Conservation (phyloP, 2,113 vertebrate species). For the Psittacara wagleri region DNA sequence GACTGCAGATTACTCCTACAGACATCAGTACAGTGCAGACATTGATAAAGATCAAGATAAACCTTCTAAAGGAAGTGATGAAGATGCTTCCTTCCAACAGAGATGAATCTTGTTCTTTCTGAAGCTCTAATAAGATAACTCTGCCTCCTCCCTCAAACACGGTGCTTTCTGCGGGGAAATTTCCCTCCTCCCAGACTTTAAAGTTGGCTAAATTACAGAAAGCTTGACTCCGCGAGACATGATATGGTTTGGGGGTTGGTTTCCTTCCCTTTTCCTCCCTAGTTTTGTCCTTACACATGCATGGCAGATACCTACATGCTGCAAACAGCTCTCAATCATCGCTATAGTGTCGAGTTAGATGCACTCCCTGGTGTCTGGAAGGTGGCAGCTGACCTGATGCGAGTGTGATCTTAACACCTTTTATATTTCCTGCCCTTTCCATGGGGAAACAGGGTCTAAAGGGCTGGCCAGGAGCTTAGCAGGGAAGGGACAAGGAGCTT, state of each 20-base stretch:
- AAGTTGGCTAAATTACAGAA: background rate
- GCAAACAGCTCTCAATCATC: background rate
- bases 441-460: background rate
- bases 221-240: background rate
- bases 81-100: background rate
- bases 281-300: background rate
- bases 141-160: background rate
- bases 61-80: background rate
- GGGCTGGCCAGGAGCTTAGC: background rate
- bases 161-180: background rate
- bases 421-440: background rate
- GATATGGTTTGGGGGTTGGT: background rate
- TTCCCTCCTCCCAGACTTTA: background rate
- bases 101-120: background rate
- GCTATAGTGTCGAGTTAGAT: background rate
- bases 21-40: background rate
- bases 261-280: background rate
- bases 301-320: accelerated
- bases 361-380: background rate
- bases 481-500: background rate
- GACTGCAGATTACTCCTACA: background rate
- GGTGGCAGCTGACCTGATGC: background rate
- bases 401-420: background rate
- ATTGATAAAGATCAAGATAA: background rate
- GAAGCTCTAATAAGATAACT: background rate